A percentile compares a stretch with the other conserved stretches of the same genome.
Evolutionary conservation across 1,140 invertebrate species (phyloP).

Genomic region (Trichomalopsis sarcophagae): DNA sequence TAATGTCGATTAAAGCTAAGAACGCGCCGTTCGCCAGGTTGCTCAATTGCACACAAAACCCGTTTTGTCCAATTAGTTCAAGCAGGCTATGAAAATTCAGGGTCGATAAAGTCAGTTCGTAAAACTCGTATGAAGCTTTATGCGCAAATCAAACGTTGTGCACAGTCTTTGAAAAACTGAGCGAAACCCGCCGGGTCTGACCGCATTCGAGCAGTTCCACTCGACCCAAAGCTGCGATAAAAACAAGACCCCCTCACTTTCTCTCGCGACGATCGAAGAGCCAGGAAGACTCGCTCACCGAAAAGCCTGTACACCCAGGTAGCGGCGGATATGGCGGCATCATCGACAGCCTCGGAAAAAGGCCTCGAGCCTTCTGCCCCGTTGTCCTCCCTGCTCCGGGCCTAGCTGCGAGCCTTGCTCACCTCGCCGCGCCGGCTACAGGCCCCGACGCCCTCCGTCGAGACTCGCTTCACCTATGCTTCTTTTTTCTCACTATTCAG

Average conservation of each 20-base stretch:
- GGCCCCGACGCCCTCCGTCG: background rate
- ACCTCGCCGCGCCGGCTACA: background rate
- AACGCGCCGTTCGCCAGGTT: no score
- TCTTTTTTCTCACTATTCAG: background rate
- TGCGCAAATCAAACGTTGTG: no score
- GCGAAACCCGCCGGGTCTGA: no score
- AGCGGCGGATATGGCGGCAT: constrained; percentile 60
- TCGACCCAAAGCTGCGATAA: no score
- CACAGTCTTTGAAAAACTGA: no score
- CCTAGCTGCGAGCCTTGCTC: constrained; percentile 39
- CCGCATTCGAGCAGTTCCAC: no score
- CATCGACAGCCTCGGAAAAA: constrained; percentile 57
- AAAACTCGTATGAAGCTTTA: no score
- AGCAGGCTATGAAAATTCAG: background rate
- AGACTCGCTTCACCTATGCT: background rate
- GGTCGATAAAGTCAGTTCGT: background rate
- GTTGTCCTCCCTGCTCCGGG: constrained; percentile 9
- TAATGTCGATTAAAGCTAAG: background rate
- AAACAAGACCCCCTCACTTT: background rate
- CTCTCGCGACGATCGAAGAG: background rate
- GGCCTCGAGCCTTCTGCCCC: constrained; percentile 57
- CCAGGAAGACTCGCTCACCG: constrained; percentile 55
- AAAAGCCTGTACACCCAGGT: constrained; percentile 67
- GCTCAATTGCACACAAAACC: background rate
- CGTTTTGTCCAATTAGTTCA: background rate